phyloP scores from a whole-genome alignment of 2,888 invertebrate species.

The Julus scanicus region DNA sequence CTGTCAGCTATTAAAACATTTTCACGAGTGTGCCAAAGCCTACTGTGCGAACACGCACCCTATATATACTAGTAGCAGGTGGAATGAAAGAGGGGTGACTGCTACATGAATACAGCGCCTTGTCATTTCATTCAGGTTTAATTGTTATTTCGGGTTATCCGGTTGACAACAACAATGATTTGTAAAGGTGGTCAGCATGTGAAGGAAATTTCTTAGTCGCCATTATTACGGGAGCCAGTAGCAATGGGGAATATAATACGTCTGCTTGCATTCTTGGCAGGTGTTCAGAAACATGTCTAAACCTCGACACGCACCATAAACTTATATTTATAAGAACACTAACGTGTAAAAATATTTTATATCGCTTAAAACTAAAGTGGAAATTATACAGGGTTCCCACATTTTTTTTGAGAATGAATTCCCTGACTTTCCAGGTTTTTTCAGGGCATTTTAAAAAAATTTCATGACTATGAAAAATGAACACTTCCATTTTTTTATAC shows the following conservation, averaged over 20 bases:
- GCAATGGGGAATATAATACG: not conserved
- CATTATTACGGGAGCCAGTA: not conserved
- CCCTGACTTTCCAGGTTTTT: too few relatives aligned
- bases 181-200: slow-evolving; percentile 6
- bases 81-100: not conserved
- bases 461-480: too few relatives aligned
- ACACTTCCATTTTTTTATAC: too few relatives aligned
- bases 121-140: not conserved
- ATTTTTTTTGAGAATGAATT: too few relatives aligned
- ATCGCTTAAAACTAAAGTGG: too few relatives aligned
- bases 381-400: too few relatives aligned
- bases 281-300: not conserved
- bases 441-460: too few relatives aligned
- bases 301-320: not conserved
- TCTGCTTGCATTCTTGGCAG: not conserved
- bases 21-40: not conserved
- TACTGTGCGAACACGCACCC: not conserved
- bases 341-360: too few relatives aligned
- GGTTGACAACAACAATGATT: slow-evolving; percentile 39
- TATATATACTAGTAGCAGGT: too few relatives aligned
- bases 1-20: slow-evolving; percentile 18
- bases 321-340: too few relatives aligned
- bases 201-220: not conserved
- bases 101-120: not conserved
- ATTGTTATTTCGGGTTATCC: not conserved